Evolutionary conservation across 2,888 invertebrate genomes (phyloP), one percentile per base, ranked within the genome.

Genomic region (Eudemis profundana): DNA sequence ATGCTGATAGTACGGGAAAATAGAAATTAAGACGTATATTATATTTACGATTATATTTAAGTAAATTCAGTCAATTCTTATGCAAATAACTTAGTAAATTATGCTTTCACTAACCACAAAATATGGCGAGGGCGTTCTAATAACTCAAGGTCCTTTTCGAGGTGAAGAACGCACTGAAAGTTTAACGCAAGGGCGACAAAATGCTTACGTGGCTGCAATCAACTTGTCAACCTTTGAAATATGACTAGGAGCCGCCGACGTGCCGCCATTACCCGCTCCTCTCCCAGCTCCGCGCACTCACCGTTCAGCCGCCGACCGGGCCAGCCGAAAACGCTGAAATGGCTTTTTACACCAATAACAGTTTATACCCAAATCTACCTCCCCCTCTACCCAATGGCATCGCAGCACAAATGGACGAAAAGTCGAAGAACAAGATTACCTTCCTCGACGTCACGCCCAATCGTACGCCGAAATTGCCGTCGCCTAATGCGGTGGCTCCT

Each of bases 361-460:
- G 72, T 63, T 73, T 85, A 17, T 87, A 79, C 68, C 84, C 81
- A 3, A 76, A 74, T 10, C 74, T 77, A 4, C 78, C 72, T 14
- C 59, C 77, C 50, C 75, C 79, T 3, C 76, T 89, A 46, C 78
- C 87, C 1, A 92, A 91, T 76, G 90, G 90, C 1, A 82, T 79
- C 69, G 78, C 82, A 1, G 66, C 74, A n/a, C 82, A 79, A 70
- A 83, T 86, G 69, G 73, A 82, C 29, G 77, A 80, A 1, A 86
- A 85, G 68, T 75, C 78, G 0, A 85, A 78, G 68, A 83, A 78
- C 54, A 90, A 85, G 77, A 78, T 81, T 0, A 76, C 92, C 21
- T 93, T 87, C 69, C 74, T 93, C 19, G 92, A 93, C 69, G 87
- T 89, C 0, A 87, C 88, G 0, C 92, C 93, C 3, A 77, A 75